Percentiles rank a stretch among this genome's conserved stretches.
These are phyloP conservation scores for Watsonalla cultraria DNA, from an alignment of 2,888 invertebrate genomes.

Conservation along the genomic window DNA sequence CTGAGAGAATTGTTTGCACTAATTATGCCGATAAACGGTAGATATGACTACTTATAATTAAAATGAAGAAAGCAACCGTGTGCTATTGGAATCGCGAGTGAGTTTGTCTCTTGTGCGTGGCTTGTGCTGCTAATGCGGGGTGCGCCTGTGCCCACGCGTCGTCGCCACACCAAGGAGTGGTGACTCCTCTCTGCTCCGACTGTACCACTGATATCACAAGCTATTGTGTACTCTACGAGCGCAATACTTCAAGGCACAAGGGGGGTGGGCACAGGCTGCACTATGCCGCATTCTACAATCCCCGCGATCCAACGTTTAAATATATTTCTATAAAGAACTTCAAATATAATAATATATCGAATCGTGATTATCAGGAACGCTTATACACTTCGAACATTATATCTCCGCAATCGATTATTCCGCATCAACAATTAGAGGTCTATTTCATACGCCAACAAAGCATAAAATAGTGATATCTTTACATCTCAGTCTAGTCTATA, in stretches of 20 bases:
- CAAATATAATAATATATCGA: slow-evolving; percentile 54
- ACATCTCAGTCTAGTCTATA: slow-evolving; percentile 79
- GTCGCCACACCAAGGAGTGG: neutral
- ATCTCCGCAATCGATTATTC: slow-evolving; percentile 51
- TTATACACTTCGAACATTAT: slow-evolving; percentile 49
- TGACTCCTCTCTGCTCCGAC: neutral
- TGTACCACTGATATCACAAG: neutral
- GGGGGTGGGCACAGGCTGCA: slow-evolving; percentile 16
- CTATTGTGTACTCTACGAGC: neutral
- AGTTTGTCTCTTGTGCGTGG: slow-evolving; percentile 64
- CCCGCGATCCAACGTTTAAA: slow-evolving; percentile 54
- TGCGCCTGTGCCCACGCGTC: neutral
- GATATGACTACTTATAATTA: slow-evolving; percentile 71
- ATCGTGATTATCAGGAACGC: slow-evolving; percentile 63
- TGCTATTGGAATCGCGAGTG: slow-evolving; percentile 65
- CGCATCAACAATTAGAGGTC: slow-evolving; percentile 67
- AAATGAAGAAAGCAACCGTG: slow-evolving; percentile 71
- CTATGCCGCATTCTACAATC: slow-evolving; percentile 35
- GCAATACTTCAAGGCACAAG: slow-evolving; percentile 6
- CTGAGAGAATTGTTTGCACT: slow-evolving; percentile 67
- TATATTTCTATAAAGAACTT: slow-evolving; percentile 58
- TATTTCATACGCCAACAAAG: slow-evolving; percentile 75
- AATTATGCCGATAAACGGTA: slow-evolving; percentile 64
- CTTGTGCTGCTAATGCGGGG: slow-evolving; percentile 31
- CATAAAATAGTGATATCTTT: slow-evolving; percentile 79